Evolutionary conservation across 2,797 vertebrate genomes (phyloP), one percentile per base, ranked within the genome.

Genomic region (Hephaestus fuliginosus): DNA sequence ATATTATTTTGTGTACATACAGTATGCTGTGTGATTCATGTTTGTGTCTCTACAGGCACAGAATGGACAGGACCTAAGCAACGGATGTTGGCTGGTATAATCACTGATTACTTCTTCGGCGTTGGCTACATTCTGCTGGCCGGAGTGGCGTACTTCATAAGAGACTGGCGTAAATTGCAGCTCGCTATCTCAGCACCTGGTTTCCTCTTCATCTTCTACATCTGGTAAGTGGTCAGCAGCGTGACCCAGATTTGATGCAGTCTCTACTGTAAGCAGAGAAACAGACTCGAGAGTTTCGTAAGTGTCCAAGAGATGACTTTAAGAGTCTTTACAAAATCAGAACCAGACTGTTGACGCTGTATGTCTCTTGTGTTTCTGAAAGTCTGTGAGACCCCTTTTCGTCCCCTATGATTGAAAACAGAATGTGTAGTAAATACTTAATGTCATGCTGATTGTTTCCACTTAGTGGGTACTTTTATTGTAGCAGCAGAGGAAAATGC

Each of bases 161-260:
- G 78, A 11, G 96, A 96, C 93, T 98, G 97, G 97, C 95, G 96
- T 49, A 82, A 94, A n/a, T 88, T 97, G 25, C 92, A 98, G 64
- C 88, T 97, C 7, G 90, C 92, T 0, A 95, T 95, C 56, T 93
- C 96, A 0, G 90, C 76, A 0, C 95, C 96, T 0, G 41, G 95
- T 1, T 91, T 96, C 62, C 67, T 93, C 33, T 91, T 97, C 61
- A 80, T 97, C 84, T 95, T 96, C 87, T 97, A 84, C 78, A 69
- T 95, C 30, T 91, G 95, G 97, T 98, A 82, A 96, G 95, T 78
- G 18, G 46, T 36, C 49, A 25, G 52, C 49, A 44, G 12, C 6
- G 3, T 66, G 63, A 65, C 33, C 43, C 43, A n/a, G 49, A 70
- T 41, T 14, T 56, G 15, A 49, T 41, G 25, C 55, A 58, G 46